Conservation (phyloP, 2,113 vertebrate species). For the Alosa alosa region DNA sequence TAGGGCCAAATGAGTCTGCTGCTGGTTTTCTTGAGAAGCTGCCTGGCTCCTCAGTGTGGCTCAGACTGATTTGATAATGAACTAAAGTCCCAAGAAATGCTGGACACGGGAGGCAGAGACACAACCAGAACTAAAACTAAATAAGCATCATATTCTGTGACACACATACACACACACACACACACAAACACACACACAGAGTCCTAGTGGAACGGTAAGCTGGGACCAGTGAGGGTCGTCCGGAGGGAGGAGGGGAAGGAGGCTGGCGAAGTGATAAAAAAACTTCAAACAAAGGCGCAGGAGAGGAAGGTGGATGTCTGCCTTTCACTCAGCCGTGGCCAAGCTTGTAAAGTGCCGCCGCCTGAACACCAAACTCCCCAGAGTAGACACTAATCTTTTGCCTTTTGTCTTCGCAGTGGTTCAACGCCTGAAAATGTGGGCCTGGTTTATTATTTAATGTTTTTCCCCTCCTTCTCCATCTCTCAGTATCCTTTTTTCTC, state of each 20-base stretch:
- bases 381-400: neutral
- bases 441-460: neutral
- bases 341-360: neutral
- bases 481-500: neutral
- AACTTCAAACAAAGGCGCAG: neutral
- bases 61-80: neutral
- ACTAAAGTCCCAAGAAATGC: neutral
- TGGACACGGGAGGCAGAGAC: neutral
- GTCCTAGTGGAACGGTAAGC: neutral
- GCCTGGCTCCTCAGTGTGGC: neutral
- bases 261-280: neutral
- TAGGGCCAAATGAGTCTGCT: conserved; percentile 5
- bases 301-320: conserved; percentile 14
- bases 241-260: neutral
- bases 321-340: neutral
- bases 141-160: neutral
- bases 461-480: neutral
- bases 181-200: conserved; percentile 13
- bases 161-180: neutral
- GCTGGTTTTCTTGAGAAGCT: neutral
- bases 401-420: neutral
- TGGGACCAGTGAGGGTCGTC: neutral
- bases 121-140: no score
- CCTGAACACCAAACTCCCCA: neutral
- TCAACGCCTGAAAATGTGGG: neutral